Evolutionary conservation across 92 coral and sea anemone genomes (phyloP), one percentile per base, ranked within the genome.

Genomic region (Umimayanthus chanpuru): DNA sequence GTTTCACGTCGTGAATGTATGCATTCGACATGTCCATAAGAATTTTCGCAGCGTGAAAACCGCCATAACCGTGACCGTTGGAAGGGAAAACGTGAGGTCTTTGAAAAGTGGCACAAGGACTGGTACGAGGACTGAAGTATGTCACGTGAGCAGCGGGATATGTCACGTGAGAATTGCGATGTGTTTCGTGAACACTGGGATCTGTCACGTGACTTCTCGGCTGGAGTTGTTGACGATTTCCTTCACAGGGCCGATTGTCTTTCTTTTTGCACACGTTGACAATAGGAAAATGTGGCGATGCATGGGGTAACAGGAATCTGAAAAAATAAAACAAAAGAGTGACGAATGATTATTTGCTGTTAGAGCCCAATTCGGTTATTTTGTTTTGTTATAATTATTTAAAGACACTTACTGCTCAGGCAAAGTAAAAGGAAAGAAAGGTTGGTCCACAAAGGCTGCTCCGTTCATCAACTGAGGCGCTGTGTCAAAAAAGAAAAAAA

Each of bases 391-490:
- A 61, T 3, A 56, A 15, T 61, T 6, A 20, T 20, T 18, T 0
- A 71, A 28, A 21, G 36, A 47, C 28, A 78, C 82, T 78, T 78
- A 78, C 82, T 78, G 82, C 21, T n/a, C 65, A 11, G 82, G 8
- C 44, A 75, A 75, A 75, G 79, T 2, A 16, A 44, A 78, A 25
- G 82, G 82, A 23, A 26, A 78, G 20, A 78, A 78, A 28, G 61
- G 66, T n/a, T 49, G 36, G 82, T 78, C 49, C 10, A 47, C 82
- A n/a, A 47, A 26, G 18, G 82, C 9, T 15, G n/a, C 65, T n/a
- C 82, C 66, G 10, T 78, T 49, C 39, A 26, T 21, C 2, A 47
- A 47, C 23, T 28, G 15, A 50, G 66, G 9, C 18, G 65, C 82
- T 78, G 21, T 25, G 36, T 10, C 36, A 39, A n/a, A 77, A 15